These are phyloP conservation scores for Limosa lapponica DNA, from an alignment of 2,797 vertebrate species.

Conservation along the genomic window DNA sequence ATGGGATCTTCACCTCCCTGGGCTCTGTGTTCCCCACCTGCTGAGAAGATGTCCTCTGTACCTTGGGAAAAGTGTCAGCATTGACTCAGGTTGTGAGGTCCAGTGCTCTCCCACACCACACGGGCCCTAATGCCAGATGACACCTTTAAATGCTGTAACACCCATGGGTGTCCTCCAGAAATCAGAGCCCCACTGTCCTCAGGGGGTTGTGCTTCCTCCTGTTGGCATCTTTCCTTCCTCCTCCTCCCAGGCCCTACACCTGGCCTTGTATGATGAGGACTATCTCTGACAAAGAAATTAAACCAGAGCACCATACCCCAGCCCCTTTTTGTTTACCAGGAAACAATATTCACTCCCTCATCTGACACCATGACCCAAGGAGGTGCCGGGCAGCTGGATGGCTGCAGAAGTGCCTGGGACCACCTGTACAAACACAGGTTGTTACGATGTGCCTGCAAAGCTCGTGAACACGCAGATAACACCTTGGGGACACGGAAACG, in stretches of 20 bases:
- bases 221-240: not conserved
- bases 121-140: not conserved
- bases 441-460: not conserved
- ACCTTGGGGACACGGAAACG: accelerated
- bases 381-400: not conserved
- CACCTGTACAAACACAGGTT: not conserved
- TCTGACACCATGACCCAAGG: accelerated
- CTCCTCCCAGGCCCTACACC: not conserved
- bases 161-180: not conserved
- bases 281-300: not conserved
- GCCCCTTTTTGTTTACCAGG: not conserved
- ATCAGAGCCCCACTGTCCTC: not conserved
- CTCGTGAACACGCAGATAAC: accelerated
- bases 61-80: accelerated
- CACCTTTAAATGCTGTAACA: not conserved
- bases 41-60: accelerated
- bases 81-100: not conserved
- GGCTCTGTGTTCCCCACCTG: not conserved
- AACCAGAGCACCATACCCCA: accelerated
- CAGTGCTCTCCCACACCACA: not conserved
- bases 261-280: not conserved
- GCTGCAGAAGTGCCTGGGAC: not conserved
- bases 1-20: not conserved
- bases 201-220: not conserved
- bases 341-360: not conserved